phyloP scores from a whole-genome alignment of 2,797 vertebrate species.

The Tympanoctomys barrerae region DNA sequence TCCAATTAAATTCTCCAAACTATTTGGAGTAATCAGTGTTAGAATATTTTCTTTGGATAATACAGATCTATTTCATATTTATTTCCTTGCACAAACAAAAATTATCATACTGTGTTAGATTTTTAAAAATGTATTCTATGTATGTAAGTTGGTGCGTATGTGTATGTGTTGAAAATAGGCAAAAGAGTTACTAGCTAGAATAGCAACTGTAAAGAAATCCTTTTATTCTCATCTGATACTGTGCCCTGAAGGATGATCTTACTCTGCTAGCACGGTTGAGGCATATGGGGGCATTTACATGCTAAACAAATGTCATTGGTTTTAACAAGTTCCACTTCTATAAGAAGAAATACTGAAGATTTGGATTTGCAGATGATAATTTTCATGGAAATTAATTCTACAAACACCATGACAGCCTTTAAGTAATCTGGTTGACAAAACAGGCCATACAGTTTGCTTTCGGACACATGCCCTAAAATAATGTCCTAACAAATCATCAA shows the following conservation, averaged over 20 bases:
- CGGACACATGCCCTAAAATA: background rate
- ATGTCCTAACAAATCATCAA: too few relatives aligned
- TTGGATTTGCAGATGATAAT: slow-evolving; percentile 49
- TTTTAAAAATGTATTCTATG: background rate
- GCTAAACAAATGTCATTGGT: slow-evolving; percentile 52
- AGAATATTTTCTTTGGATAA: background rate
- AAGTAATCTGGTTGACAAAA: slow-evolving; percentile 51
- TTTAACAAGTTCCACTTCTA: slow-evolving; percentile 54
- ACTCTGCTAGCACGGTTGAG: slow-evolving; percentile 54
- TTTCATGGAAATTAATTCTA: slow-evolving; percentile 61
- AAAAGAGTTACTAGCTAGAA: slow-evolving; percentile 41
- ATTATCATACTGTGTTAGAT: background rate
- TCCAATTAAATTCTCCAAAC: background rate
- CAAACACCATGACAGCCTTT: slow-evolving; percentile 52
- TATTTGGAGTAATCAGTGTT: background rate
- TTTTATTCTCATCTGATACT: background rate
- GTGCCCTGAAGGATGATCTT: slow-evolving; percentile 24
- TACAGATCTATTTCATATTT: background rate
- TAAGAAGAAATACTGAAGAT: slow-evolving; percentile 61
- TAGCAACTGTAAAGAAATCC: slow-evolving; percentile 26
- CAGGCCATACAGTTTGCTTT: slow-evolving; percentile 31
- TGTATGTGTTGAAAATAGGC: background rate
- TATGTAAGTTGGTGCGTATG: background rate
- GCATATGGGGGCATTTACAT: slow-evolving; percentile 71
- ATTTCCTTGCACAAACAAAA: background rate